Percentiles rank a stretch among this genome's conserved stretches.
Evolutionary conservation across 2,113 vertebrate genomes (phyloP).

Genomic region (Furnarius figulus): DNA sequence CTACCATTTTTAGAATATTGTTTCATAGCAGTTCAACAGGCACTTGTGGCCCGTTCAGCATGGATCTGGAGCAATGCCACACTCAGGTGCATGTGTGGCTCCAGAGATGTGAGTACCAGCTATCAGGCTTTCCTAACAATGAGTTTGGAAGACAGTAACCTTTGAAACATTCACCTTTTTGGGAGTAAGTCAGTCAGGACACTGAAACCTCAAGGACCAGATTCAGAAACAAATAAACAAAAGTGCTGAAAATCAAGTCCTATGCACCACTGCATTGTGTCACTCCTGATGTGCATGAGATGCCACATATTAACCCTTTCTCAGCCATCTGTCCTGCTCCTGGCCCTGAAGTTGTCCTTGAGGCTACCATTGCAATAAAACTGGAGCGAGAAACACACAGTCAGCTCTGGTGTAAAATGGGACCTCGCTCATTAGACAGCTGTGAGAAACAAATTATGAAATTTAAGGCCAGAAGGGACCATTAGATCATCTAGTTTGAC

Average conservation of each 20-base stretch:
- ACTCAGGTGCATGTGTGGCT: rapidly evolving
- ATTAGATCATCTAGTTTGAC: not conserved
- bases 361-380: not conserved
- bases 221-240: not conserved
- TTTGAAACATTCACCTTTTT: not conserved
- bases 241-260: not conserved
- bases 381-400: not conserved
- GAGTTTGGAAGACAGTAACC: not conserved
- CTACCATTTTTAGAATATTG: not conserved
- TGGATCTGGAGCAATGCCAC: not conserved
- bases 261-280: not conserved
- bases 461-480: not conserved
- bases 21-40: not conserved
- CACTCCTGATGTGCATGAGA: not conserved
- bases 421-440: not conserved
- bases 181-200: not conserved
- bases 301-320: not conserved
- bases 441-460: not conserved
- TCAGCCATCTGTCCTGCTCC: not conserved
- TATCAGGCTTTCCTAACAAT: not conserved
- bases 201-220: not conserved
- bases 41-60: not conserved
- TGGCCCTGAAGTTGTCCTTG: not conserved
- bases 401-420: not conserved
- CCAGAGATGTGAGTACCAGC: not conserved